Evolutionary conservation across 2,797 vertebrate species (phyloP).

Genomic region (Paratrypauchen microcephalus): DNA sequence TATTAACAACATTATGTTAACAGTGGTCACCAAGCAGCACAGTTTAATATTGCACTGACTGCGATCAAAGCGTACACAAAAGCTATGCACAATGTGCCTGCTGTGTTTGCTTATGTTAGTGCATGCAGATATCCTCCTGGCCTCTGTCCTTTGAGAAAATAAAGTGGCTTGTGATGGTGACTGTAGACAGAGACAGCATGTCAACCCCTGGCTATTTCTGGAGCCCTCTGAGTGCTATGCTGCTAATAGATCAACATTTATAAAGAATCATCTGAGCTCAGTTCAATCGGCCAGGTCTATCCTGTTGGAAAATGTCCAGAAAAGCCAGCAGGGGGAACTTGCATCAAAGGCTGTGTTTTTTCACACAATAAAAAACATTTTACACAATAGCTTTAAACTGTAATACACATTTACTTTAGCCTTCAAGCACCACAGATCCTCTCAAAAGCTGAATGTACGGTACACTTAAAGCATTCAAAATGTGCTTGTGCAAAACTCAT

Average conservation of each 20-base stretch:
- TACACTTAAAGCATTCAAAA: too few relatives aligned
- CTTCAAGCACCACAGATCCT: background rate
- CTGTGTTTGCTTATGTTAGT: constrained; percentile 5
- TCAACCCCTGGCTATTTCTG: constrained; percentile 53
- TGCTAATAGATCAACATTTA: constrained; percentile 27
- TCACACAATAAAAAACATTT: too few relatives aligned
- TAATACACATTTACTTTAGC: background rate
- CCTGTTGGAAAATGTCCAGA: background rate
- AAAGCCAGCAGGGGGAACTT: background rate
- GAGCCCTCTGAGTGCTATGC: constrained; percentile 20
- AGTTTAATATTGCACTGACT: background rate
- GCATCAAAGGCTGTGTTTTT: background rate
- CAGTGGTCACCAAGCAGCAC: background rate
- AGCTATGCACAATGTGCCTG: background rate
- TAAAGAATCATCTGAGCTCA: constrained; percentile 13
- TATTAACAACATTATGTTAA: background rate
- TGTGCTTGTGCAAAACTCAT: too few relatives aligned
- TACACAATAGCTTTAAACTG: background rate
- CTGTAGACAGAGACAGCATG: constrained; percentile 6
- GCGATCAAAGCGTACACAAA: background rate
- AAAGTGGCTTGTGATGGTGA: background rate
- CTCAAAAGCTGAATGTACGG: too few relatives aligned
- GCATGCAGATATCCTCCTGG: constrained; percentile 1
- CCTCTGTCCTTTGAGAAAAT: background rate
- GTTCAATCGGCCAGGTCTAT: constrained; percentile 2